Conservation (phyloP, 2,888 invertebrate species). For the Thymelicus lineola region DNA sequence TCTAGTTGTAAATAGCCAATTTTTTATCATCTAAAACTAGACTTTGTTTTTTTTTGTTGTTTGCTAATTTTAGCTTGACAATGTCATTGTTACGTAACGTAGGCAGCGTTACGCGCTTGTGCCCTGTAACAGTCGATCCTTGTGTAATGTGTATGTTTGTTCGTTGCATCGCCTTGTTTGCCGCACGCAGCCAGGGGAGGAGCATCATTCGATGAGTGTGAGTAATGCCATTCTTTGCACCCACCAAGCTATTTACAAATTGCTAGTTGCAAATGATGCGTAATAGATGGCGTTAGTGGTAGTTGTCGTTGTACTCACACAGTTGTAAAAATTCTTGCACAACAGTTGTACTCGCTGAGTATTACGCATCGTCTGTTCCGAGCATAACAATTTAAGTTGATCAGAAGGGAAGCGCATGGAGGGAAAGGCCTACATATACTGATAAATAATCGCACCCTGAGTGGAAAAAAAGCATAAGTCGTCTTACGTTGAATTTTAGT, state of each 20-base stretch:
- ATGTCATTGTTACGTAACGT: conserved; percentile 16
- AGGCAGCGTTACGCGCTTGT: conserved; percentile 32
- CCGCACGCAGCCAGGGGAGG: conserved; percentile 86
- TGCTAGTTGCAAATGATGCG: background rate
- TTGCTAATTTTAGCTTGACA: conserved; percentile 24
- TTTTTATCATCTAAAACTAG: conserved; percentile 13
- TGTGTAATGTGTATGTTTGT: conserved; percentile 75
- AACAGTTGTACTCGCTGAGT: background rate
- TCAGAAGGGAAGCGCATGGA: background rate
- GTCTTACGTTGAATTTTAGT: no score
- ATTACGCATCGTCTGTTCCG: background rate
- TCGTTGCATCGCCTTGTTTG: conserved; percentile 82
- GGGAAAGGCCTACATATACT: background rate
- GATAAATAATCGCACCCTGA: no score
- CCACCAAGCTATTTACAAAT: conserved; percentile 28
- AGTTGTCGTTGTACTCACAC: background rate
- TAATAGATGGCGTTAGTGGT: conserved; percentile 5
- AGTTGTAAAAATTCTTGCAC: background rate
- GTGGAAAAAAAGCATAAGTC: no score
- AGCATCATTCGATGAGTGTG: conserved; percentile 91
- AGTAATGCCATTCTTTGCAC: conserved; percentile 65
- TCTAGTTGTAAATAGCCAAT: conserved; percentile 19
- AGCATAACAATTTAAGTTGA: background rate
- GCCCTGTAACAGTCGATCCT: conserved; percentile 40
- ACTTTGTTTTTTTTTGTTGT: conserved; percentile 6